phyloP scores from a whole-genome alignment of 2,888 invertebrate genomes.

The Drosophila picticornis region DNA sequence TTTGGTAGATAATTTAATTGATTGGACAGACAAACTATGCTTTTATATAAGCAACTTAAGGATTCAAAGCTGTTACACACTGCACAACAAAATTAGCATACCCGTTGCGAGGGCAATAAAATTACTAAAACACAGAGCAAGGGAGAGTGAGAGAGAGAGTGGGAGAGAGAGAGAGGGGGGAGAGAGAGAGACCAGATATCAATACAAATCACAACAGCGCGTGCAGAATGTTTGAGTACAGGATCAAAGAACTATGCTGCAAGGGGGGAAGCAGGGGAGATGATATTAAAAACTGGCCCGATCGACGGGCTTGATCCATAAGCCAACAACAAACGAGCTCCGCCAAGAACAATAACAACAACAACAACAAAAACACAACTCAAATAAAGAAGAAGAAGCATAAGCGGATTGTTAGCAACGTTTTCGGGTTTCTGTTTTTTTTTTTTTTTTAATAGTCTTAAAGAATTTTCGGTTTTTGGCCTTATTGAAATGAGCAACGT shows the following conservation, averaged over 20 bases:
- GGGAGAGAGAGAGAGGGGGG: constrained; percentile 7
- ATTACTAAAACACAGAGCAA: constrained; percentile 6
- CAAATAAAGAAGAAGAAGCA: constrained; percentile 26
- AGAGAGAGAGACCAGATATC: constrained; percentile 23
- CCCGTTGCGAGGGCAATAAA: background rate
- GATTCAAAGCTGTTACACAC: background rate
- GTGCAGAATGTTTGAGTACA: constrained; percentile 66
- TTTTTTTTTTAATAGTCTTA: constrained; percentile 68
- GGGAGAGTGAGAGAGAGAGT: background rate
- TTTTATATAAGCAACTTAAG: background rate
- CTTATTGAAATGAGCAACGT: constrained; percentile 75
- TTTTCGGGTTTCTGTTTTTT: constrained; percentile 19
- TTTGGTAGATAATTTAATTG: background rate
- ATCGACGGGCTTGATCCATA: constrained; percentile 36
- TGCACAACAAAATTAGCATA: background rate
- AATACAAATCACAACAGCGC: constrained; percentile 61
- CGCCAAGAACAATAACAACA: constrained; percentile 38
- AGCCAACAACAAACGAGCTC: constrained; percentile 58
- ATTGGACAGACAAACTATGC: background rate
- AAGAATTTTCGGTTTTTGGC: constrained; percentile 54
- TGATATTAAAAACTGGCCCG: constrained; percentile 7
- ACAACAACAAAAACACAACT: constrained; percentile 23
- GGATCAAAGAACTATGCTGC: constrained; percentile 18
- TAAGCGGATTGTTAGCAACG: constrained; percentile 70
- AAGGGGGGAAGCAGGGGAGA: background rate